These are phyloP conservation scores for Meta bourneti DNA, from an alignment of 2,888 invertebrate species.

Conservation along the genomic window DNA sequence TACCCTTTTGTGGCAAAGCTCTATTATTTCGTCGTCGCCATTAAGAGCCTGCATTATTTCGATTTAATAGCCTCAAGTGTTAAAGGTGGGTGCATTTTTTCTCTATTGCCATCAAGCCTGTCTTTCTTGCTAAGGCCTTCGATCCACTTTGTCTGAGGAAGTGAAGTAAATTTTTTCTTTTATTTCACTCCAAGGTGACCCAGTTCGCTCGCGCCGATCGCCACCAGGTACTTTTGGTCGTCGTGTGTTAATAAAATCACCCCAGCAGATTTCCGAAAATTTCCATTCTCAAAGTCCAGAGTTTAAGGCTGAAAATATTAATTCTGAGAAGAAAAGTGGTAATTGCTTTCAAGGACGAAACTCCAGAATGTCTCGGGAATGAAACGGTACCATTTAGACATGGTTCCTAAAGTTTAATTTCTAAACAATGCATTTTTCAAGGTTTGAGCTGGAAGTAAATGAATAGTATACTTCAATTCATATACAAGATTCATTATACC, in stretches of 20 bases:
- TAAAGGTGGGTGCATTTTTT: not conserved
- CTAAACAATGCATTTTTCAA: not conserved
- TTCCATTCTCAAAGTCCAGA: constrained; percentile 13
- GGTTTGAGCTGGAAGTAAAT: not conserved
- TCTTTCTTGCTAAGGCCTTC: constrained; percentile 22
- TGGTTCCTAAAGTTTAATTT: not conserved
- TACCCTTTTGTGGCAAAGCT: not conserved
- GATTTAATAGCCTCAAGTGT: not conserved
- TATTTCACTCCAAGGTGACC: constrained; percentile 59
- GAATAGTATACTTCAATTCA: not conserved
- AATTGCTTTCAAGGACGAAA: constrained; percentile 26
- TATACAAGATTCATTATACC: no score
- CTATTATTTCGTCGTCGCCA: not conserved
- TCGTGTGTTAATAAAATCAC: constrained; percentile 5
- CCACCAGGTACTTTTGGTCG: constrained; percentile 45
- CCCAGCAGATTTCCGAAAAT: not conserved
- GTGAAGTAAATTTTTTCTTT: not conserved
- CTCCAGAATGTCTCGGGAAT: not conserved
- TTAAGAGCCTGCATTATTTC: not conserved
- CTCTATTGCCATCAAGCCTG: not conserved
- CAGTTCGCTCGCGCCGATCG: constrained; percentile 21
- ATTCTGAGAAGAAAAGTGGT: not conserved
- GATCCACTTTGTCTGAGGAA: constrained; percentile 23
- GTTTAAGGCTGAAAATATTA: constrained; percentile 55
- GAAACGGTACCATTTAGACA: not conserved